These are phyloP conservation scores for Drosophila hamatofila DNA, from an alignment of 2,888 invertebrate genomes.

Conservation along the genomic window DNA sequence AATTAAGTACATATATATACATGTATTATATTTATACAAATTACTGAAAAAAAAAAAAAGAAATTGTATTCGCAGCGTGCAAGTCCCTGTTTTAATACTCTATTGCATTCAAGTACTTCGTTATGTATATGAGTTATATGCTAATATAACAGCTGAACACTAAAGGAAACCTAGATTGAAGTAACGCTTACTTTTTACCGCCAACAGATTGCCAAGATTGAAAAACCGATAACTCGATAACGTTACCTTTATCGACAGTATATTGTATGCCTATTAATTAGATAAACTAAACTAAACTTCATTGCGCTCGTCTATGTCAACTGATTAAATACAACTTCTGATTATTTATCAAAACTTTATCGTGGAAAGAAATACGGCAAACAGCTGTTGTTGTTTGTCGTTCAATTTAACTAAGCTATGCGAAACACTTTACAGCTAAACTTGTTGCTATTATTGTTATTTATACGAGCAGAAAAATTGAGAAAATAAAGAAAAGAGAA, in stretches of 20 bases:
- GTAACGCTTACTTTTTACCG: background rate
- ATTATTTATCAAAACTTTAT: background rate
- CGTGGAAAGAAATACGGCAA: background rate
- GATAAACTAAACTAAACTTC: background rate
- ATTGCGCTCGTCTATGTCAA: background rate
- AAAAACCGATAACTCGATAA: background rate
- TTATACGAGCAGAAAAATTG: too few species aligned
- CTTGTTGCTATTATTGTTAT: background rate
- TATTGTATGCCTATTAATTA: background rate
- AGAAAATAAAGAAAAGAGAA: too few species aligned
- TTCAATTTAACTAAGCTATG: background rate
- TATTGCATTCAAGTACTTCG: background rate
- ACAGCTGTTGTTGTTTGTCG: background rate
- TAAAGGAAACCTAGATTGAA: too few species aligned
- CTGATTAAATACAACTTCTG: conserved; percentile 1
- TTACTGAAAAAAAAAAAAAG: conserved; percentile 23
- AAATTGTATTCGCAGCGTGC: background rate
- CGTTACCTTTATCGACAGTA: background rate
- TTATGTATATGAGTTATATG: too few species aligned
- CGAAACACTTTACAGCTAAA: background rate
- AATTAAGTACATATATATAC: conserved; percentile 6
- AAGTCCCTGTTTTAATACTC: conserved; percentile 25
- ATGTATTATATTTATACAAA: conserved; percentile 22
- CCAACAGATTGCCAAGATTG: background rate
- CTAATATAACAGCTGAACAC: too few species aligned